Percentiles rank a stretch among this genome's conserved stretches.
Conservation (phyloP, 92 coral and sea anemone genomes). For the Blastomussa wellsi region DNA sequence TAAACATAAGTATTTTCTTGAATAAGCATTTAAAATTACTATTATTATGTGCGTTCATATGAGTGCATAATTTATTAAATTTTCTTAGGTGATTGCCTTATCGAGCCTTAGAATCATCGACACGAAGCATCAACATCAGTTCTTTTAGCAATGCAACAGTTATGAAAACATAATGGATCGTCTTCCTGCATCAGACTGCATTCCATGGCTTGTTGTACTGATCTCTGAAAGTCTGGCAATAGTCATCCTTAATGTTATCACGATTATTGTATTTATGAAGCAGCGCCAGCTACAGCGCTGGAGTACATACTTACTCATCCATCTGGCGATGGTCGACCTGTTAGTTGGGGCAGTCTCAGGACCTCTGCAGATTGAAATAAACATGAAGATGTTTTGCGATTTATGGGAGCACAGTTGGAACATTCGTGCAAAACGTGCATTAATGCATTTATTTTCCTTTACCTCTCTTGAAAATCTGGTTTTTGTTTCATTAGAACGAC, state of each 20-base stretch:
- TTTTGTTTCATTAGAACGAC: background rate
- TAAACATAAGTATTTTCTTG: too few species aligned
- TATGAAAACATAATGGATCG: background rate
- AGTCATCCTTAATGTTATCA: slow-evolving; percentile 12
- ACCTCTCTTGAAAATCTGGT: slow-evolving; percentile 1
- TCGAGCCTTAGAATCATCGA: background rate
- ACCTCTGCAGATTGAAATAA: slow-evolving; percentile 2
- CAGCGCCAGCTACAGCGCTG: slow-evolving; percentile 13
- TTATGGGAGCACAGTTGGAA: background rate
- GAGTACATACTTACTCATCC: background rate
- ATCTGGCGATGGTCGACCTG: slow-evolving; percentile 10
- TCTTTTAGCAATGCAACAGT: background rate
- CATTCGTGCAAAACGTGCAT: background rate
- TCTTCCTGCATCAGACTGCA: background rate
- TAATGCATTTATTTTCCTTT: slow-evolving; percentile 9
- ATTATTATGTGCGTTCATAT: too few species aligned
- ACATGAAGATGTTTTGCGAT: background rate
- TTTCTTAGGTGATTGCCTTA: background rate
- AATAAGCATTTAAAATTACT: too few species aligned
- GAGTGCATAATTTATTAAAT: too few species aligned
- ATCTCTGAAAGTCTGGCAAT: background rate
- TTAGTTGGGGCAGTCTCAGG: slow-evolving; percentile 6
- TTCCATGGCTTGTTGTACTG: background rate
- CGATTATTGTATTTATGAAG: slow-evolving; percentile 5
- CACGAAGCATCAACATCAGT: background rate